Percentiles rank a stretch among this genome's conserved stretches.
Conservation (phyloP, 2,888 invertebrate species). For the Taphrorychus bicolor region DNA sequence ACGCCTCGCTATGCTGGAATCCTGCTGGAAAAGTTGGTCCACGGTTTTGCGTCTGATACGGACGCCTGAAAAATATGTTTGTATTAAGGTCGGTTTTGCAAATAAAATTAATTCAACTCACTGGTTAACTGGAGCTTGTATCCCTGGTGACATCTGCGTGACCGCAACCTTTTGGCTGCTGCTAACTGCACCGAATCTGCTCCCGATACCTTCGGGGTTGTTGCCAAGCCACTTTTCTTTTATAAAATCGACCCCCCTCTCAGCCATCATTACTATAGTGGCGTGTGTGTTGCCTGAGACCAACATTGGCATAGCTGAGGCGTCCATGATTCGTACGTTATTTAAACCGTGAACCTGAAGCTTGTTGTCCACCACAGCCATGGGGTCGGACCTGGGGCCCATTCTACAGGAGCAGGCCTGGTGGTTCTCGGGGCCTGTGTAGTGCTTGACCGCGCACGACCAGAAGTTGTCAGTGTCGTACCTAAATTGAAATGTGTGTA, state of each 20-base stretch:
- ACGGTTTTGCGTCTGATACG: not conserved
- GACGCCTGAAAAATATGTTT: not conserved
- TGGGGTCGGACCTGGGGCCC: constrained; percentile 73
- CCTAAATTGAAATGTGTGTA: constrained; percentile 27
- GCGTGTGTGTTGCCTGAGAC: constrained; percentile 59
- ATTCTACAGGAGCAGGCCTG: constrained; percentile 85
- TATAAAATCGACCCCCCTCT: constrained; percentile 56
- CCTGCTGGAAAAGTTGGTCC: constrained; percentile 5
- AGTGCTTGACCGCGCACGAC: constrained; percentile 72
- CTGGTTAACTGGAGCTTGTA: constrained; percentile 18
- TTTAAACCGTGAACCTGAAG: constrained; percentile 69
- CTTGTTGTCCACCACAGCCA: constrained; percentile 77
- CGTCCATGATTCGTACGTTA: constrained; percentile 64
- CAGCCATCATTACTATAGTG: constrained; percentile 58
- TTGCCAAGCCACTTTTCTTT: constrained; percentile 52
- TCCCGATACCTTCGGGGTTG: not conserved
- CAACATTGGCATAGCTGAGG: constrained; percentile 57
- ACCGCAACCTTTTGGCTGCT: not conserved
- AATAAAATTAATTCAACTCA: not conserved
- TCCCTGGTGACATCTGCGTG: constrained; percentile 18
- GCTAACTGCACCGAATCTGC: constrained; percentile 23
- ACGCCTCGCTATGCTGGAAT: constrained; percentile 26
- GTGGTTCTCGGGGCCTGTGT: constrained; percentile 83
- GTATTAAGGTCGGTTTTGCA: not conserved
- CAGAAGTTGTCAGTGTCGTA: constrained; percentile 75